Percentiles rank a stretch among this genome's conserved stretches.
Conservation (phyloP, 1,140 invertebrate genomes). For the Temnothorax curvispinosus region DNA sequence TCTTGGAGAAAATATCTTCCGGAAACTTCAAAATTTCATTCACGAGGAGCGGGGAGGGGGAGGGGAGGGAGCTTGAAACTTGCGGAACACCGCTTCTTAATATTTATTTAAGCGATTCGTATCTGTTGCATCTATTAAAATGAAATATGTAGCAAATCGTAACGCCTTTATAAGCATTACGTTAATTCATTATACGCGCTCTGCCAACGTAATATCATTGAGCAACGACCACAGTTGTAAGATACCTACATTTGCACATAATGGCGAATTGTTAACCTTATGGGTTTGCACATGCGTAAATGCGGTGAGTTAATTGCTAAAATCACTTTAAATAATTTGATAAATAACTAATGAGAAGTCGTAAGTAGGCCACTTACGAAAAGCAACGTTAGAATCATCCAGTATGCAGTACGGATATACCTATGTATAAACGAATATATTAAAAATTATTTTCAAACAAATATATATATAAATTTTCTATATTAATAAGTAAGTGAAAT, state of each 20-base stretch:
- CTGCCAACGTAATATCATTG: conserved; percentile 10
- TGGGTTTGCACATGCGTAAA: not conserved
- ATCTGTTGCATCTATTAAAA: not conserved
- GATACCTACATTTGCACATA: conserved; percentile 24
- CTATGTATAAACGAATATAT: not conserved
- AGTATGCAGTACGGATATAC: not conserved
- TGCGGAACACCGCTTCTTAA: not conserved
- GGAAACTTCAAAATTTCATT: not conserved
- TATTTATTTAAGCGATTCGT: conserved; percentile 12
- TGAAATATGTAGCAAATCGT: not conserved
- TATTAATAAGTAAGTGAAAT: not conserved
- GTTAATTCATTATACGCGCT: conserved; percentile 22
- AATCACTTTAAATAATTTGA: not conserved
- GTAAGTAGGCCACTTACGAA: not conserved
- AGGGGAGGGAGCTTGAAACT: not conserved
- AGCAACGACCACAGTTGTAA: conserved; percentile 10
- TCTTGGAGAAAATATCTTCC: not conserved
- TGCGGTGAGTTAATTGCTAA: not conserved
- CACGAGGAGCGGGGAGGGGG: not conserved
- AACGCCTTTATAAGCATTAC: conserved; percentile 6
- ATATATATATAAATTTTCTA: not conserved
- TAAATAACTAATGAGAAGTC: not conserved
- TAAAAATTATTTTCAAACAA: not conserved
- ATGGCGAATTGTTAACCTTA: conserved; percentile 28
- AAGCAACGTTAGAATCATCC: not conserved